phyloP scores from a whole-genome alignment of 2,113 vertebrate species.

The Sinocyclocheilus anophthalmus region DNA sequence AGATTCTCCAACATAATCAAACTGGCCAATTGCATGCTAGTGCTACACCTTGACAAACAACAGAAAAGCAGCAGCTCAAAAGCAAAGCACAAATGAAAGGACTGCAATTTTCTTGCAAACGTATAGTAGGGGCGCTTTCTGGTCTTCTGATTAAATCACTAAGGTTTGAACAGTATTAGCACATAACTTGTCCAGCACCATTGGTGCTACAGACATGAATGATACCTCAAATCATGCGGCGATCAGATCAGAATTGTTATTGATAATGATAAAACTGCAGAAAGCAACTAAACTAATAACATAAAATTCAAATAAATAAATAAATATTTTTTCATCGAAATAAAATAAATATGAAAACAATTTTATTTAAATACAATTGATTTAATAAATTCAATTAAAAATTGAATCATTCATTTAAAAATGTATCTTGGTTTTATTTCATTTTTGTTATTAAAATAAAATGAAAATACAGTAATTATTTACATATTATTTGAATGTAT shows the following conservation, averaged over 20 bases:
- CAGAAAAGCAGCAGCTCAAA: background rate
- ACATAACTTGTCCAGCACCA: background rate
- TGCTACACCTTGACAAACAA: background rate
- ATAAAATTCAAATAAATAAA: background rate
- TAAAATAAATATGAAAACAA: no score
- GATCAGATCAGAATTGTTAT: background rate
- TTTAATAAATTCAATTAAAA: no score
- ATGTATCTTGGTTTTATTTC: no score
- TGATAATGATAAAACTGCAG: background rate
- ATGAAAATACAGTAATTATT: no score
- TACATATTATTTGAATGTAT: no score
- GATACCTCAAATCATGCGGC: background rate
- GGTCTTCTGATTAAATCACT: background rate
- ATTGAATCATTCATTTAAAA: no score
- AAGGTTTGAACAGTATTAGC: background rate
- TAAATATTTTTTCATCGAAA: no score
- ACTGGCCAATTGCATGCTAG: constrained; percentile 10
- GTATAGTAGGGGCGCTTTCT: background rate
- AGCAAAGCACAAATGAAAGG: background rate
- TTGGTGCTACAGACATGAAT: no score
- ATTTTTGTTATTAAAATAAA: no score
- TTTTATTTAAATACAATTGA: background rate
- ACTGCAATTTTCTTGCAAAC: background rate
- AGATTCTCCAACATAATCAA: constrained; percentile 17
- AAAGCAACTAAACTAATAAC: background rate